Evolutionary conservation across 2,797 vertebrate genomes (phyloP), one percentile per base, ranked within the genome.

Genomic region (Bradypodion pumilum): DNA sequence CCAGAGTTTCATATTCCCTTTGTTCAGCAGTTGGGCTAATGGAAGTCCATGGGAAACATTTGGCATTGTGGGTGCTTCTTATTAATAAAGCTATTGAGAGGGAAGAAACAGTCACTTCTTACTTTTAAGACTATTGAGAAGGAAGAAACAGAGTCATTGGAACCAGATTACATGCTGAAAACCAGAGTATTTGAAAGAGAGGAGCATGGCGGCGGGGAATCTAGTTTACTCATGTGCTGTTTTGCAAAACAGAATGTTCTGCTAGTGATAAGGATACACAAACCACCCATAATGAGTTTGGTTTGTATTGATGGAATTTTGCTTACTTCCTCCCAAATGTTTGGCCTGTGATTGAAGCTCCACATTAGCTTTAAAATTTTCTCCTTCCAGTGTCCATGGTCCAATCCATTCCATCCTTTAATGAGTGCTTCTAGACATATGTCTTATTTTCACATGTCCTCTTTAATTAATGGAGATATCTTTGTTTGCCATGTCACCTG

Each of bases 241-340:
- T 78, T 79, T 27, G 46, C 13, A 49, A 63, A 75, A 66, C 27
- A 79, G 37, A 76, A 70, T 70, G 23, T 70, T 77, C 65, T 69
- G 32, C 25, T 44, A 32, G 9, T 35, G 13, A 13, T 69, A 83
- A 52, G 37, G 9, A 69, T 44, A 15, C 40, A 37, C 37, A 59
- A 66, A 21, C 35, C 13, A 3, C 9, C 27, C n/a, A 23, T 23
- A 29, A 42, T 49, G 59, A 63, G 4, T 37, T 68, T 75, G 8
- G 5, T 59, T 69, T 59, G 40, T 32, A 21, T 69, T 46, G 32
- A 8, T 46, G n/a, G 32, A 77, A 60, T 32, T 25, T 25, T 42
- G 15, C 27, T 25, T 52, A 29, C 13, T 76, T 83, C 49, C 23
- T 13, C 69, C 7, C 27, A 68, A n/a, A 56, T 62, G 25, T 72